A percentile compares a stretch with the other conserved stretches of the same genome.
phyloP scores from a whole-genome alignment of 2,113 vertebrate genomes.

The Rafetus swinhoei region DNA sequence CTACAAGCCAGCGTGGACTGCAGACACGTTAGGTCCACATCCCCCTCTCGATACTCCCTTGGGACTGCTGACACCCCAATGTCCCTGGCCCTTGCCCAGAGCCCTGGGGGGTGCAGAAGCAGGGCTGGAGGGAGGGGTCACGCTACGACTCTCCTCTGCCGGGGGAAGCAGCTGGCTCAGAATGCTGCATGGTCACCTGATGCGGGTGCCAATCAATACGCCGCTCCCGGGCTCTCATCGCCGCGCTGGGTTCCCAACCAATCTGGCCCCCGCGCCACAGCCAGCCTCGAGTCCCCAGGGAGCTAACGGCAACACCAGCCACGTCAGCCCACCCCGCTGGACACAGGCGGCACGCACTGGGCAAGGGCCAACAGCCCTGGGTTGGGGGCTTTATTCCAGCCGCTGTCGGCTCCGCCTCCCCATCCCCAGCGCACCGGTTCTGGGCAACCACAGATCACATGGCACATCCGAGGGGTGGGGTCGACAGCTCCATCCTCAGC shows the following conservation, averaged over 20 bases:
- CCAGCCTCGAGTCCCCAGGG: constrained; percentile 46
- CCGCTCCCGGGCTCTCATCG: background rate
- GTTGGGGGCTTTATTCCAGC: background rate
- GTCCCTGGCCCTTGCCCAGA: background rate
- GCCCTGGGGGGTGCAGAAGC: background rate
- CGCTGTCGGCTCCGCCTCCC: no score
- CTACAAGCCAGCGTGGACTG: background rate
- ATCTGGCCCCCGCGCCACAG: background rate
- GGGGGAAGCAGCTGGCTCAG: background rate
- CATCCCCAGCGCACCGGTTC: no score
- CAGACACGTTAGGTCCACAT: background rate
- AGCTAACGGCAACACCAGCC: constrained; percentile 65
- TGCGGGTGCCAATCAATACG: background rate
- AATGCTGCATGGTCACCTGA: background rate
- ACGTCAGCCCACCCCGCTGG: constrained; percentile 38
- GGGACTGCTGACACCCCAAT: background rate
- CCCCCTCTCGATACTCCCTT: background rate
- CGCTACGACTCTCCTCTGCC: background rate
- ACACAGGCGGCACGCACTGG: constrained; percentile 25
- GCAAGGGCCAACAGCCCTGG: background rate
- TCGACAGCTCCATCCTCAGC: background rate
- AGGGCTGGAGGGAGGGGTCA: background rate
- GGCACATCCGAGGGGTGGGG: background rate
- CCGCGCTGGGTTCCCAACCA: background rate
- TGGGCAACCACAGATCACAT: background rate